Conservation (phyloP, 1,140 invertebrate species). For the Camponotus pennsylvanicus region DNA sequence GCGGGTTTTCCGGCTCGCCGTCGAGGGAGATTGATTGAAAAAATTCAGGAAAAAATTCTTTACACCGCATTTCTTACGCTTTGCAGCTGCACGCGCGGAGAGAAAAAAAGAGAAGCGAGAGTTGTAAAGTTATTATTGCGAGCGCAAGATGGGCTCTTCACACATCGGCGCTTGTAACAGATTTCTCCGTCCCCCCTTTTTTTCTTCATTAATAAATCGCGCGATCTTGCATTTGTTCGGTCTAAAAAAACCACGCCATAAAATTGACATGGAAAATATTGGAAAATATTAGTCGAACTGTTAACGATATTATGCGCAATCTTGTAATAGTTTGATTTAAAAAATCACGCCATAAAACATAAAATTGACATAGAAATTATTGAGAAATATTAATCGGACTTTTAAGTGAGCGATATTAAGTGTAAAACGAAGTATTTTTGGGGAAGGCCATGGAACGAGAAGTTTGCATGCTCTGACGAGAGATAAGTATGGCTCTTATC, state of each 20-base stretch:
- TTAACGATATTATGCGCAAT: too few species aligned
- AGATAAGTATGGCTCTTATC: slow-evolving; percentile 6
- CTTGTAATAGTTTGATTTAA: too few species aligned
- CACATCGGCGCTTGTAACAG: slow-evolving; percentile 16
- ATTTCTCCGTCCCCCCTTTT: background rate
- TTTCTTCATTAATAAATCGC: background rate
- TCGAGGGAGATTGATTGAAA: slow-evolving; percentile 57
- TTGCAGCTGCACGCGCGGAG: background rate
- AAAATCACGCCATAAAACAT: too few species aligned
- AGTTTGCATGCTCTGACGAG: background rate
- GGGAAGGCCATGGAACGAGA: background rate
- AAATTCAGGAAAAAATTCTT: slow-evolving; percentile 36
- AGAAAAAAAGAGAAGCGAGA: background rate
- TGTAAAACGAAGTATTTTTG: background rate
- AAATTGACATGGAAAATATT: too few species aligned
- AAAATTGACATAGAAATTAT: background rate
- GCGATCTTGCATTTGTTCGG: background rate
- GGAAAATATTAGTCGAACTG: too few species aligned
- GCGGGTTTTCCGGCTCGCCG: slow-evolving; percentile 30
- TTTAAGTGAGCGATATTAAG: background rate
- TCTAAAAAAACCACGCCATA: background rate
- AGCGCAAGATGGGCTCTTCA: slow-evolving; percentile 30
- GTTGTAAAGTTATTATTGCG: slow-evolving; percentile 52
- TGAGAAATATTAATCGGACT: background rate
- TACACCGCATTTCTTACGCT: slow-evolving; percentile 53